Evolutionary conservation across 2,113 vertebrate species (phyloP).

Genomic region (Spilogale gracilis): DNA sequence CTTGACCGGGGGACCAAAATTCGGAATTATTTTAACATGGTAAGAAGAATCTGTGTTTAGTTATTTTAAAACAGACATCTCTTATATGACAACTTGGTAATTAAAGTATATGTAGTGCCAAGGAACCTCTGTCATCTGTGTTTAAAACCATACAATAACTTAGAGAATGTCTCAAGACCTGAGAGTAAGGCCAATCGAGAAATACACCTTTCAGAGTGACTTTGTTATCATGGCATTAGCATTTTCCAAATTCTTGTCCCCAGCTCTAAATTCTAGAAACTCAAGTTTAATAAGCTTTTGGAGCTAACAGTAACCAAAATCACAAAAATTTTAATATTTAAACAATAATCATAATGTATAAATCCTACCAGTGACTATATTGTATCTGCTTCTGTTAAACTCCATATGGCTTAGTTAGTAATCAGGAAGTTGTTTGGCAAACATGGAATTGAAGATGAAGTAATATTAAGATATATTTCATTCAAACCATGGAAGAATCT

Average conservation of each 20-base stretch:
- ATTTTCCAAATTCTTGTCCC: slow-evolving; percentile 60
- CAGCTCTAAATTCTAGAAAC: slow-evolving; percentile 35
- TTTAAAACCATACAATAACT: slow-evolving; percentile 51
- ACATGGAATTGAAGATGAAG: not conserved
- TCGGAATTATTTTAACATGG: slow-evolving; percentile 99
- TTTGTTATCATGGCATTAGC: not conserved
- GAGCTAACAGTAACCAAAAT: slow-evolving; percentile 22
- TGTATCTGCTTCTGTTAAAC: not conserved
- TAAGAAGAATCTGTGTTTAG: slow-evolving; percentile 82
- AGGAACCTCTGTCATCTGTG: slow-evolving; percentile 23
- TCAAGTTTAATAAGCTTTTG: slow-evolving; percentile 23
- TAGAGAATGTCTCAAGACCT: not conserved
- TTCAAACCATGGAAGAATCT: slow-evolving; percentile 23
- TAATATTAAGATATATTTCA: slow-evolving; percentile 38
- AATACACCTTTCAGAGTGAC: slow-evolving; percentile 20
- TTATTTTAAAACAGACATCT: slow-evolving; percentile 44
- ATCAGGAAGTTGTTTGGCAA: slow-evolving; percentile 38
- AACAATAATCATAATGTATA: slow-evolving; percentile 29
- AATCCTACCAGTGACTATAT: slow-evolving; percentile 9
- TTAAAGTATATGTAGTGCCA: slow-evolving; percentile 10
- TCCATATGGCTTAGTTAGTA: slow-evolving; percentile 8
- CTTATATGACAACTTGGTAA: not conserved
- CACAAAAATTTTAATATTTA: not conserved
- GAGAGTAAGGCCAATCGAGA: not conserved
- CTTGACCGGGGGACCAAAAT: slow-evolving; percentile 96